These are phyloP conservation scores for Chrysoperla carnea DNA, from an alignment of 1,140 invertebrate species.

Conservation along the genomic window DNA sequence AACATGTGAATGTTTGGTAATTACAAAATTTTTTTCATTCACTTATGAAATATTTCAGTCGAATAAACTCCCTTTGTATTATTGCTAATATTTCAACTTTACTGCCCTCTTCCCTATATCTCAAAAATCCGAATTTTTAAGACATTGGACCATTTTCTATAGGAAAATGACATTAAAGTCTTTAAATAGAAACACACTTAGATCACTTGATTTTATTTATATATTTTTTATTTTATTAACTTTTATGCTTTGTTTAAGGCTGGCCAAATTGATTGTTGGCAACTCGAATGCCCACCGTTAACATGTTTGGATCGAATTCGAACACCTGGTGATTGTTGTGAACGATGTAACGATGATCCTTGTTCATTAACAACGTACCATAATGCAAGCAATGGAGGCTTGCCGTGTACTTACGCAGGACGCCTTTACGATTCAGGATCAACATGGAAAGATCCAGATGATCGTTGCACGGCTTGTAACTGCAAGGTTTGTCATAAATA, in stretches of 20 bases:
- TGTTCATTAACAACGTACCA: conserved; percentile 19
- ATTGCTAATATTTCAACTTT: no score
- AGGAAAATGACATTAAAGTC: no score
- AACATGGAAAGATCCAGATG: conserved; percentile 35
- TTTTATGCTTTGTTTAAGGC: conserved; percentile 27
- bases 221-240: no score
- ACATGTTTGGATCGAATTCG: conserved; percentile 46
- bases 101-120: no score
- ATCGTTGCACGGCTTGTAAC: conserved; percentile 55
- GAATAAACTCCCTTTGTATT: no score
- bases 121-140: no score
- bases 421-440: conserved; percentile 37
- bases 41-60: conserved; percentile 1
- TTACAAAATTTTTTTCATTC: no score
- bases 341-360: conserved; percentile 46
- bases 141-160: no score
- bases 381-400: conserved; percentile 11
- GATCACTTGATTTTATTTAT: no score
- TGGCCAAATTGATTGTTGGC: conserved; percentile 80
- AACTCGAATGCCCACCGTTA: conserved; percentile 60
- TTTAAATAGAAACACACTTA: no score
- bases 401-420: conserved; percentile 37
- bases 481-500: conserved; percentile 47
- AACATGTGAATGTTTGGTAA: conserved; percentile 74
- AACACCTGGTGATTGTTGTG: conserved; percentile 46